A percentile compares a stretch with the other conserved stretches of the same genome.
These are phyloP conservation scores for Agapornis canus DNA, from an alignment of 2,797 vertebrate species.

Conservation along the genomic window DNA sequence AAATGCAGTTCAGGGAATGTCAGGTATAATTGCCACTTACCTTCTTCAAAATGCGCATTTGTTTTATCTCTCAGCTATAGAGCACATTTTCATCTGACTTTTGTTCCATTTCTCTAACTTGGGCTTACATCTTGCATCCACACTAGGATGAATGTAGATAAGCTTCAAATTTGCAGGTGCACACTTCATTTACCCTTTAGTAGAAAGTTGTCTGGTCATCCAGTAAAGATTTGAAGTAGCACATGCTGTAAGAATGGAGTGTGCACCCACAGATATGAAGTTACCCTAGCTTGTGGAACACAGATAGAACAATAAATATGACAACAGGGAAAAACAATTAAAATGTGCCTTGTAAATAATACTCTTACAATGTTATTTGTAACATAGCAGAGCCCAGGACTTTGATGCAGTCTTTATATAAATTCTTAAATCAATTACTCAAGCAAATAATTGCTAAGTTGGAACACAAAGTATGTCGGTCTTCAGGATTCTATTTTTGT, in stretches of 20 bases:
- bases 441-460: constrained; percentile 14
- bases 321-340: neutral
- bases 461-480: neutral
- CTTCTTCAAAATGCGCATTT: neutral
- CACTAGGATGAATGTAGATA: neutral
- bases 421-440: neutral
- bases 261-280: neutral
- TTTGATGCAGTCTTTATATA: neutral
- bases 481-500: neutral
- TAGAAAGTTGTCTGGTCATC: neutral
- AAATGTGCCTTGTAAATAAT: neutral
- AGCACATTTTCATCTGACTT: neutral
- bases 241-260: neutral
- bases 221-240: neutral
- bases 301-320: neutral
- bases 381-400: neutral
- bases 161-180: neutral
- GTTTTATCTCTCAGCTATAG: neutral
- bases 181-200: neutral
- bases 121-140: neutral
- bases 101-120: neutral
- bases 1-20: neutral
- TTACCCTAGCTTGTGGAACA: neutral
- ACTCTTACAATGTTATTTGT: neutral
- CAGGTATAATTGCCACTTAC: neutral